Conservation (phyloP, 2,888 invertebrate genomes). For the Limenitis camilla region DNA sequence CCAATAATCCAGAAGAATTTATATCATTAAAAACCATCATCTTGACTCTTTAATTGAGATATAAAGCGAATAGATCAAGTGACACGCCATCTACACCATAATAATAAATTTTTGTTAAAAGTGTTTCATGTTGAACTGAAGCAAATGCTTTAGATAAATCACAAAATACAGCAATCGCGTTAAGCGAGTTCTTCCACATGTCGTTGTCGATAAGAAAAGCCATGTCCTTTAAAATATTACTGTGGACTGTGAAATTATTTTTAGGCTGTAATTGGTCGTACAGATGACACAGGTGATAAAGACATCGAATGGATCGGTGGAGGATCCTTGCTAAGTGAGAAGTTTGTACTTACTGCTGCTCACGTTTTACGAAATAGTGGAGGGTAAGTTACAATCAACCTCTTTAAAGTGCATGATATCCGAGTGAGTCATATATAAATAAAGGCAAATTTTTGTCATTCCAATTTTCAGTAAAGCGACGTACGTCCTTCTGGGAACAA, state of each 20-base stretch:
- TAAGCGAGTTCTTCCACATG: too few relatives aligned
- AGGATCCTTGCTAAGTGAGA: conserved; percentile 32
- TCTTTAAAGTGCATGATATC: neutral
- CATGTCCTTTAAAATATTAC: too few relatives aligned
- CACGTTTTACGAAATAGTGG: conserved; percentile 11
- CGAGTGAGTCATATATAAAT: neutral
- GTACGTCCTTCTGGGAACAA: conserved; percentile 16
- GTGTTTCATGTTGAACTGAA: neutral
- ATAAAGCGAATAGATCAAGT: conserved; percentile 25
- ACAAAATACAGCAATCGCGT: too few relatives aligned
- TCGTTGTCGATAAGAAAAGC: too few relatives aligned
- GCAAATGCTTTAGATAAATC: too few relatives aligned
- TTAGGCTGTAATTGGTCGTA: conserved; percentile 18
- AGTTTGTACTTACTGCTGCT: conserved; percentile 32
- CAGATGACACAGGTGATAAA: neutral
- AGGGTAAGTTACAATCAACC: neutral
- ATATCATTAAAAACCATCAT: too few relatives aligned
- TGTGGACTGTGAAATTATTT: neutral
- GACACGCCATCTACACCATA: too few relatives aligned
- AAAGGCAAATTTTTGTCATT: neutral
- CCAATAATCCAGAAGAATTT: too few relatives aligned
- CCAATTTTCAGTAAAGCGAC: neutral
- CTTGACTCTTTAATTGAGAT: conserved; percentile 9
- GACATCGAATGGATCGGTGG: conserved; percentile 32
- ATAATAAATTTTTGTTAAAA: conserved; percentile 27